Base-by-base conservation (phyloP, 2,113 vertebrate genomes). In the Lethenteron reissneri region DNA sequence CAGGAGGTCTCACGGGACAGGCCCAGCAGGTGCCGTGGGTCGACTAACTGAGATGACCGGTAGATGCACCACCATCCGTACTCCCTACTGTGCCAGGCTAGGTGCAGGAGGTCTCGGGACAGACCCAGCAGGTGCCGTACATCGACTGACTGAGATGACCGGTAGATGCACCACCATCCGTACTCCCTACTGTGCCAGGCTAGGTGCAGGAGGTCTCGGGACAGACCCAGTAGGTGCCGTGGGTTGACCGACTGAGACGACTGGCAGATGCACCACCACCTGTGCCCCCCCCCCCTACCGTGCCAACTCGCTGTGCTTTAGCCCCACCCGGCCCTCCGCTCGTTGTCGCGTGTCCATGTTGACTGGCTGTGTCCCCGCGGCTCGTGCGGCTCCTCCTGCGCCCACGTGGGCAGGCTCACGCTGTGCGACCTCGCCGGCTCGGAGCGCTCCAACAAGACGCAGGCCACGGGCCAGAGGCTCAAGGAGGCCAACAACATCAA, bases 401-500 rank as follows among this genome's bases (percentile, higher is more conserved):
- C 2, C 25, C 64, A 2, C 64, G 41, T 41, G 41, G n/a, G 7
- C 74, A 89, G 87, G 77, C 80, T 92, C 75, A 87, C 86, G 70
- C 80, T 94, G 17, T 92, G 88, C 76, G 88, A 92, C 75, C 80
- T 94, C 78, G 88, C 89, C 57, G 89, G 88, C 9, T 92, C 87
- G 13, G 88, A 94, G 76, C 77, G 87, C 73, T 90, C 88, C 75
- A 86, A 87, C 78, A 90, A 87, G 80, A 84, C 87, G 8, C 83
- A 87, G 56, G 85, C 86, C 0, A 84, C 89, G 72, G 88, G 88
- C 57, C 86, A 89, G 13, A 78, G 87, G 71, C 81, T 94, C 8
- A 90, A 87, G 77, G 89, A 94, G 78, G 87, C 88, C 0, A 87
- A 84, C 6, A 94, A 88, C 75, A 92, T 94, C 15, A 94, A 92